phyloP scores from a whole-genome alignment of 2,888 invertebrate species.

The Sympetrum striolatum region DNA sequence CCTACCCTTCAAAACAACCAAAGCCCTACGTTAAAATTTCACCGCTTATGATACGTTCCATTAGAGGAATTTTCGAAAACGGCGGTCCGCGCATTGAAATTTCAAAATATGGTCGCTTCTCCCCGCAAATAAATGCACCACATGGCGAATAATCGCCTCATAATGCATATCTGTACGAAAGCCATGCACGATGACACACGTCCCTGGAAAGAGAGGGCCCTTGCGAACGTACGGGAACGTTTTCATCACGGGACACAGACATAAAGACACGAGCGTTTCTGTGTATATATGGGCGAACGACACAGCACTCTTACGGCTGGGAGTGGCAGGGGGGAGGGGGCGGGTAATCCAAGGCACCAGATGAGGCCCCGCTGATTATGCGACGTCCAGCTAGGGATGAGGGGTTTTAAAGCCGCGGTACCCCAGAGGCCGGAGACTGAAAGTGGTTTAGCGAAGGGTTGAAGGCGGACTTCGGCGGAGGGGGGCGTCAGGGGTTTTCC shows the following conservation, averaged over 20 bases:
- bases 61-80: too few relatives aligned
- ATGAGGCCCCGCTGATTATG: background rate
- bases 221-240: background rate
- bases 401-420: background rate
- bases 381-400: background rate
- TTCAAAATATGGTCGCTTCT: too few relatives aligned
- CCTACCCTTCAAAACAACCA: too few relatives aligned
- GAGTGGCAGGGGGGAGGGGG: background rate
- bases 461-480: background rate
- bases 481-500: background rate
- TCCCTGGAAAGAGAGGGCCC: background rate
- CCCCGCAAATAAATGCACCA: too few relatives aligned
- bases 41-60: too few relatives aligned
- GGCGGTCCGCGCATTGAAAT: too few relatives aligned
- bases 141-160: too few relatives aligned
- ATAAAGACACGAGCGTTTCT: background rate
- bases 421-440: background rate
- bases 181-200: background rate
- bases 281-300: background rate
- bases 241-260: background rate
- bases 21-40: too few relatives aligned
- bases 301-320: background rate
- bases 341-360: background rate
- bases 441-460: background rate
- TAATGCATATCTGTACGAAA: too few relatives aligned